Conservation (phyloP, 2,113 vertebrate species). For the Rhinichthys klamathensis region DNA sequence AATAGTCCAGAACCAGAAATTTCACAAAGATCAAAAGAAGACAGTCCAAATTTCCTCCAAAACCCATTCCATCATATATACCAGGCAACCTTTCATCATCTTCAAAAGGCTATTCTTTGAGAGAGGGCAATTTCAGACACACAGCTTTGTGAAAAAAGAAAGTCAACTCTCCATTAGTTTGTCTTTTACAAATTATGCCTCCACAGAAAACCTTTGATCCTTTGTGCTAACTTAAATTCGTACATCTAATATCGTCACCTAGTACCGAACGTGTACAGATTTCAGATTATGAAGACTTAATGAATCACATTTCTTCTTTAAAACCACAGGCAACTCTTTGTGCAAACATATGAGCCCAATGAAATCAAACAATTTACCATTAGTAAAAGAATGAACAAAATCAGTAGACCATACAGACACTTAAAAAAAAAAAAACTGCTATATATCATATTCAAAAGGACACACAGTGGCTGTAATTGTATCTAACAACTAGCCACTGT, state of each 20-base stretch:
- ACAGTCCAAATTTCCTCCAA: constrained; percentile 41
- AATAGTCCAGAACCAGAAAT: constrained; percentile 1
- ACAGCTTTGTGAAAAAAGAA: constrained; percentile 16
- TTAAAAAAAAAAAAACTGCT: neutral
- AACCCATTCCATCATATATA: constrained; percentile 31
- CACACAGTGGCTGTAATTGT: constrained; percentile 12
- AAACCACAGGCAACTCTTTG: constrained; percentile 1
- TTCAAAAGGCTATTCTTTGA: constrained; percentile 47
- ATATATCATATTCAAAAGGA: constrained; percentile 7
- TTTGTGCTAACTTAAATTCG: neutral
- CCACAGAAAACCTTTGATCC: constrained; percentile 35
- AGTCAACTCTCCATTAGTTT: constrained; percentile 45
- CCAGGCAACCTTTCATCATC: constrained; percentile 51
- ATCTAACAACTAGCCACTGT: constrained; percentile 9
- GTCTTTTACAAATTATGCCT: constrained; percentile 46
- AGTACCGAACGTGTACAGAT: neutral
- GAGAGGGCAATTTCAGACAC: constrained; percentile 29
- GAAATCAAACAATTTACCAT: neutral
- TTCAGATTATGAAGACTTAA: neutral
- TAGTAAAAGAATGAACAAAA: neutral
- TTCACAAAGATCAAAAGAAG: constrained; percentile 39
- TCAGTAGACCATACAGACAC: neutral
- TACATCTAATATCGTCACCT: constrained; percentile 24
- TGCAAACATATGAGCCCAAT: neutral
- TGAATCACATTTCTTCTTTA: constrained; percentile 1